These are phyloP conservation scores for Bombyx mandarina DNA, from an alignment of 1,140 invertebrate species.

Conservation along the genomic window DNA sequence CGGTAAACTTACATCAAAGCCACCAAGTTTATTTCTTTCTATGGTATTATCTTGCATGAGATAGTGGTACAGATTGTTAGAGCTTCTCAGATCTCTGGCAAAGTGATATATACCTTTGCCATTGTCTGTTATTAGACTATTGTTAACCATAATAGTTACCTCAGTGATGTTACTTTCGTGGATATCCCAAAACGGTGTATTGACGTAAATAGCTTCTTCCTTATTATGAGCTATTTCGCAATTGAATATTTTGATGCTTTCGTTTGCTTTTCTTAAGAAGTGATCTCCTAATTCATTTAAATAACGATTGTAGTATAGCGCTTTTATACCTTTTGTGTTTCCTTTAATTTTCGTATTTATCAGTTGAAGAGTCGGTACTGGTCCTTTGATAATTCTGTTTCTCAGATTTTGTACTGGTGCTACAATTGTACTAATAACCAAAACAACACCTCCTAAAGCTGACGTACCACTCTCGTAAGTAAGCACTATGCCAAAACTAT, in stretches of 20 bases:
- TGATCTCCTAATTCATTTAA: conserved; percentile 87
- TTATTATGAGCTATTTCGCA: conserved; percentile 86
- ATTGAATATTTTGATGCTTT: conserved; percentile 84
- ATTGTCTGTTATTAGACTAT: conserved; percentile 86
- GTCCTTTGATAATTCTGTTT: conserved; percentile 81
- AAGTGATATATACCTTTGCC: conserved; percentile 88
- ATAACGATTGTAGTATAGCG: conserved; percentile 91
- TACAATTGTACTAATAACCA: conserved; percentile 84
- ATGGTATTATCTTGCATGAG: conserved; percentile 89
- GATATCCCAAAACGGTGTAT: conserved; percentile 88
- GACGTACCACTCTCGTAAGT: conserved; percentile 85
- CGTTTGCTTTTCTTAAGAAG: conserved; percentile 89
- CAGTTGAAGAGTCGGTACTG: conserved; percentile 81
- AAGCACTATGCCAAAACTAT: conserved; percentile 85
- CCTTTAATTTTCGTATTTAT: conserved; percentile 81
- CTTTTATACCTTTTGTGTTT: conserved; percentile 86
- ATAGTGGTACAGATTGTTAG: conserved; percentile 96
- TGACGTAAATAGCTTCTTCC: conserved; percentile 84
- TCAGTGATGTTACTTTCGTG: conserved; percentile 86
- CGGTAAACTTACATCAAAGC: conserved; percentile 88
- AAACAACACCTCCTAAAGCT: conserved; percentile 84
- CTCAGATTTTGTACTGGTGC: conserved; percentile 79
- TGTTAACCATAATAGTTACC: conserved; percentile 88
- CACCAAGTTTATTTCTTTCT: conserved; percentile 86
- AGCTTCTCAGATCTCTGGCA: conserved; percentile 89